These are phyloP conservation scores for Drosophila cognata DNA, from an alignment of 2,888 invertebrate species.

Conservation along the genomic window DNA sequence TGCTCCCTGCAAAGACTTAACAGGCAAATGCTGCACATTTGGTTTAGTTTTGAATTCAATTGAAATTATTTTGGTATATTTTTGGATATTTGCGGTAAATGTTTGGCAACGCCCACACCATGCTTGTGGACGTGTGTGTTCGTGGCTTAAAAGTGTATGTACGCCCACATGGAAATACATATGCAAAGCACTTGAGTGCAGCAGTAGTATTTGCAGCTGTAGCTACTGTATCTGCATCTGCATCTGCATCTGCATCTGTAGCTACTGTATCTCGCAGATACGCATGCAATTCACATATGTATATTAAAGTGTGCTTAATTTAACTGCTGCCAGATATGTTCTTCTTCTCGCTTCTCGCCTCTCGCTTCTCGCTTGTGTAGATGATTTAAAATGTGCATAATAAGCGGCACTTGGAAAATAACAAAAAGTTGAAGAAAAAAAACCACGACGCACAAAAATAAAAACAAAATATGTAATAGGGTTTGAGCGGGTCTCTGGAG, in stretches of 20 bases:
- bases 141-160: slow-evolving; percentile 3
- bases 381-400: slow-evolving; percentile 81
- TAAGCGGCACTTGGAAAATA: slow-evolving; percentile 74
- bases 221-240: slow-evolving; percentile 17
- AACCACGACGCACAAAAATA: slow-evolving; percentile 3
- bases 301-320: slow-evolving; percentile 72
- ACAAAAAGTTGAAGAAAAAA: slow-evolving; percentile 18
- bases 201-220: slow-evolving; percentile 2
- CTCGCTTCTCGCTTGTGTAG: slow-evolving; percentile 62
- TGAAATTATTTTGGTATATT: slow-evolving; percentile 21
- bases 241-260: slow-evolving; percentile 5
- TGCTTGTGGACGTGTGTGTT: not conserved
- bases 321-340: slow-evolving; percentile 63
- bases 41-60: slow-evolving; percentile 22
- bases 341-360: slow-evolving; percentile 46
- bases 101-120: slow-evolving; percentile 34
- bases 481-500: not conserved
- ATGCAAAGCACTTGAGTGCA: slow-evolving; percentile 54
- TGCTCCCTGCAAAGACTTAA: not conserved
- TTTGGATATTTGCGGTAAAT: slow-evolving; percentile 7
- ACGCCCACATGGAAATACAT: slow-evolving; percentile 46
- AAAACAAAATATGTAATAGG: slow-evolving; percentile 42
- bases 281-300: slow-evolving; percentile 46
- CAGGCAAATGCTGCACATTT: slow-evolving; percentile 4
- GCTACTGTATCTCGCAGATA: slow-evolving; percentile 55